Evolutionary conservation across 2,113 vertebrate genomes (phyloP).

Genomic region (Etheostoma spectabile): DNA sequence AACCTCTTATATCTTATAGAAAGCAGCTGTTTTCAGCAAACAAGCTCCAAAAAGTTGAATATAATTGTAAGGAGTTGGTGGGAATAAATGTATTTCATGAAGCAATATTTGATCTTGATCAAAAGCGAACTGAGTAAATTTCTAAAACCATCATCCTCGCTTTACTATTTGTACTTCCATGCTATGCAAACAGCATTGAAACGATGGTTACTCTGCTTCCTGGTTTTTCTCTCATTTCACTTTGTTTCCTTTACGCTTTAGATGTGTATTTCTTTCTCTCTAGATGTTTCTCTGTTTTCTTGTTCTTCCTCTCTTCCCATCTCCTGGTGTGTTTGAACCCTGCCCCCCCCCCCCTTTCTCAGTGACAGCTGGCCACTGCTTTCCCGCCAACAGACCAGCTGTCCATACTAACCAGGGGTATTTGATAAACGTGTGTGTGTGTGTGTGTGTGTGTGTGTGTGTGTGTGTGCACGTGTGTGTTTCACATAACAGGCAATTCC

Average conservation of each 20-base stretch:
- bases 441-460: conserved; percentile 46
- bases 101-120: background rate
- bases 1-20: background rate
- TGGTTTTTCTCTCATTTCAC: background rate
- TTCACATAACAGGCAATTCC: conserved; percentile 52
- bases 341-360: background rate
- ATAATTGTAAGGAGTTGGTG: no score
- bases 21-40: background rate
- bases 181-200: no score
- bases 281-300: background rate
- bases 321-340: background rate
- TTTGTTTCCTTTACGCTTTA: background rate
- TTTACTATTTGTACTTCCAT: background rate
- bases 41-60: background rate
- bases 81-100: no score
- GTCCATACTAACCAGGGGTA: conserved; percentile 62
- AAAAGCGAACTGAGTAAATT: background rate
- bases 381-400: conserved; percentile 75
- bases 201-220: background rate
- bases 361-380: conserved; percentile 68
- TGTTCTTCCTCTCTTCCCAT: background rate
- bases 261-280: background rate
- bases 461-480: conserved; percentile 39
- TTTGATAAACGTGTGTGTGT: conserved; percentile 51
- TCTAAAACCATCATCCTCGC: background rate